phyloP scores from a whole-genome alignment of 2,113 vertebrate genomes.

The Daboia siamensis region DNA sequence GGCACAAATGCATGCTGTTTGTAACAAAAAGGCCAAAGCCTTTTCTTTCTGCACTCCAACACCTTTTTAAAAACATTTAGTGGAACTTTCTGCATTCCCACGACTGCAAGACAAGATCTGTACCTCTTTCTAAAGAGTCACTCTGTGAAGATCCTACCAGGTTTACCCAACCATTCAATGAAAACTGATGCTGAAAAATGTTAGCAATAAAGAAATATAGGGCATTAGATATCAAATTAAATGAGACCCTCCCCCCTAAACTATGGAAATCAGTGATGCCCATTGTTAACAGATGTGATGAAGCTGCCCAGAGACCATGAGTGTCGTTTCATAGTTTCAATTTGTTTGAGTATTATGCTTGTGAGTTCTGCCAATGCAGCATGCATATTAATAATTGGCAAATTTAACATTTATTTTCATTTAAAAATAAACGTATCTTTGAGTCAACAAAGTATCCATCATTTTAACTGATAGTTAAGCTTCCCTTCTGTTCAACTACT shows the following conservation, averaged over 20 bases:
- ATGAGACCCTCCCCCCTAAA: not conserved
- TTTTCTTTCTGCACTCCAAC: not conserved
- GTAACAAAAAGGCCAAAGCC: not conserved
- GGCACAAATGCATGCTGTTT: not conserved
- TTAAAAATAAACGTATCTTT: not conserved
- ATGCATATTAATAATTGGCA: not conserved
- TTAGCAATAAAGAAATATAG: not conserved
- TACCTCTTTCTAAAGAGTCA: not conserved
- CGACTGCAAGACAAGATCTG: not conserved
- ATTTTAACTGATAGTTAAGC: not conserved
- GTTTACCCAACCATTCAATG: not conserved
- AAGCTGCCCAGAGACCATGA: not conserved
- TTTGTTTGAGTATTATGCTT: not conserved
- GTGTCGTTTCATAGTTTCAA: not conserved
- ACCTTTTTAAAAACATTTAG: not conserved
- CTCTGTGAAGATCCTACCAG: not conserved
- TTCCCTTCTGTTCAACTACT: not conserved
- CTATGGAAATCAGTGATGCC: not conserved
- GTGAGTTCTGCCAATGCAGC: not conserved
- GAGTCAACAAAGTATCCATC: not conserved
- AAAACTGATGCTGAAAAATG: not conserved
- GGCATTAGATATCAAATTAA: not conserved
- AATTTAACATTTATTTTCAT: not conserved
- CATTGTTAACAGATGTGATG: not conserved
- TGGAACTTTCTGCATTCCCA: not conserved